Evolutionary conservation across 1,140 invertebrate genomes (phyloP).

Genomic region (Hyposmocoma kahamanoa): DNA sequence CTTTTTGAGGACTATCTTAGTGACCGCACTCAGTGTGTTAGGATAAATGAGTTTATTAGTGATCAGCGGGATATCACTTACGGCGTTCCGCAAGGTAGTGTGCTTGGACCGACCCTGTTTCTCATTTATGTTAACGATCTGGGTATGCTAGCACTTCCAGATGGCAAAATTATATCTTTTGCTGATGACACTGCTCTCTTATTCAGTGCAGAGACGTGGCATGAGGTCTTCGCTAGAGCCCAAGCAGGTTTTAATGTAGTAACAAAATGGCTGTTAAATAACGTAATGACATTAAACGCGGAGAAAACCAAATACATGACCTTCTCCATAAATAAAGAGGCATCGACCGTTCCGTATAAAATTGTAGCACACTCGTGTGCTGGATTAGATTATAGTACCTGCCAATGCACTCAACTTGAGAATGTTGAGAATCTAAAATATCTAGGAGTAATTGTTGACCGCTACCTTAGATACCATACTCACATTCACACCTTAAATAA

Average conservation of each 20-base stretch:
- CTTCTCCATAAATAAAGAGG: not conserved
- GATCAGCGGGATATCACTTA: not conserved
- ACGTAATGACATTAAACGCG: constrained; percentile 2
- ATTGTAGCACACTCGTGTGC: not conserved
- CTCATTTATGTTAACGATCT: constrained; percentile 1
- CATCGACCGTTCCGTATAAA: not conserved
- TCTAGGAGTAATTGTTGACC: constrained; percentile 1
- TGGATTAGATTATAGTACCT: not conserved
- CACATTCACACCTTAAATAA: not conserved
- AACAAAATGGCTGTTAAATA: not conserved
- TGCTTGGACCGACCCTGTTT: constrained; percentile 5
- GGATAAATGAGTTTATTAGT: not conserved
- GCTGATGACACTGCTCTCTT: constrained; percentile 6
- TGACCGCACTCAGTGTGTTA: no score
- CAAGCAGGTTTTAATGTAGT: not conserved
- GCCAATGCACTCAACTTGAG: not conserved
- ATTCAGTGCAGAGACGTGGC: not conserved
- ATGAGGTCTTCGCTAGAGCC: no score
- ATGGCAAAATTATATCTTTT: not conserved
- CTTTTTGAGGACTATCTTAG: no score
- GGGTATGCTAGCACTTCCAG: not conserved
- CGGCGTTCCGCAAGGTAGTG: constrained; percentile 3
- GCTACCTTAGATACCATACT: not conserved
- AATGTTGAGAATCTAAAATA: not conserved
- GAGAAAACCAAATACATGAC: constrained; percentile 3